Conservation (phyloP, 2,888 invertebrate genomes). For the Cantharis lateralis region DNA sequence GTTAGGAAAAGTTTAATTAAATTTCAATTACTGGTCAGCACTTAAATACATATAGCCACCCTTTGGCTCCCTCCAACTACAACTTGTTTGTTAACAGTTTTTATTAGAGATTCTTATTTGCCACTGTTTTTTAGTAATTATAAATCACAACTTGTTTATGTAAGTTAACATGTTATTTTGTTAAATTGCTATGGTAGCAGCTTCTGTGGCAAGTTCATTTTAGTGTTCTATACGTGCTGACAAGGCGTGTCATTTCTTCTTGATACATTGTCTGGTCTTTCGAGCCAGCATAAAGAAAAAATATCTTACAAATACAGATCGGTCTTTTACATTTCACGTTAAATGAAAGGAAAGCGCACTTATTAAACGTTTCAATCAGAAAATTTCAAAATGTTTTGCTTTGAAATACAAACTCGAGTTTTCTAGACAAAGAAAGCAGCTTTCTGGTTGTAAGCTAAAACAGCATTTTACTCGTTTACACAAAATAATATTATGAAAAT, state of each 20-base stretch:
- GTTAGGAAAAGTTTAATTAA: too few relatives aligned
- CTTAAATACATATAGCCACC: too few relatives aligned
- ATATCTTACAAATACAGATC: background rate
- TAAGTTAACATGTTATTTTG: background rate
- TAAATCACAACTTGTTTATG: background rate
- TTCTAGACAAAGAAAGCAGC: background rate
- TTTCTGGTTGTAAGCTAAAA: background rate
- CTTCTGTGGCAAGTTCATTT: constrained; percentile 20
- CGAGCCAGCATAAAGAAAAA: constrained; percentile 5
- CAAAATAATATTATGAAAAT: background rate
- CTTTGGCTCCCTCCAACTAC: too few relatives aligned
- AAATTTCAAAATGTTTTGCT: background rate
- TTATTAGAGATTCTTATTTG: background rate
- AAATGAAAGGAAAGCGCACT: background rate
- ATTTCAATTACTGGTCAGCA: too few relatives aligned
- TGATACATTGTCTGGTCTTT: constrained; percentile 28
- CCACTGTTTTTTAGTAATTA: background rate
- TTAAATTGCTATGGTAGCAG: constrained; percentile 20
- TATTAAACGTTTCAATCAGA: background rate
- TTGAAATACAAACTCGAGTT: background rate
- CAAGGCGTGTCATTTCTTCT: constrained; percentile 25
- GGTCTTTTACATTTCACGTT: background rate
- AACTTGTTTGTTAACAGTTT: background rate
- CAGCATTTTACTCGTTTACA: background rate
- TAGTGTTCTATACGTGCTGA: constrained; percentile 18